phyloP scores from a whole-genome alignment of 2,888 invertebrate species.

The Homarus gammarus region DNA sequence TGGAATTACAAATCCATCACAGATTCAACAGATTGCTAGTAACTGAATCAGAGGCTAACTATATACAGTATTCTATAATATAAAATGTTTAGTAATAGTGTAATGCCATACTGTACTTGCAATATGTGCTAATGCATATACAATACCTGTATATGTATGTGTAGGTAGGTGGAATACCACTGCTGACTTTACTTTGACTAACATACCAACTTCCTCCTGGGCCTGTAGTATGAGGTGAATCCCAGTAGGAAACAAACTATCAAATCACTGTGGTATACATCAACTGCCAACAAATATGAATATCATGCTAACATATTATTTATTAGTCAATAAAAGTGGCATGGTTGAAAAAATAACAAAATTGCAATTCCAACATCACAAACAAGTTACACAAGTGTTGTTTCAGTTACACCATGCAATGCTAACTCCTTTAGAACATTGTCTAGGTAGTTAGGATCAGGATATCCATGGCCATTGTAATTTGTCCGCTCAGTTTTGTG shows the following conservation, averaged over 20 bases:
- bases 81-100: too few species aligned
- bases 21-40: neutral
- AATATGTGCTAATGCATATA: too few species aligned
- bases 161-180: too few species aligned
- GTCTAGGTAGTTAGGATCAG: slow-evolving; percentile 88
- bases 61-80: too few species aligned
- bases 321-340: too few species aligned
- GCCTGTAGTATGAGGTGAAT: too few species aligned
- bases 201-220: too few species aligned
- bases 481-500: slow-evolving; percentile 87
- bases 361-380: neutral
- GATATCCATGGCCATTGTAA: slow-evolving; percentile 83
- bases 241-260: neutral
- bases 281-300: too few species aligned
- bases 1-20: neutral
- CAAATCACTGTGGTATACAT: neutral
- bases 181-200: too few species aligned
- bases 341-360: neutral
- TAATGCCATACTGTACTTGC: too few species aligned
- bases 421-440: slow-evolving; percentile 81
- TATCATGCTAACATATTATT: neutral
- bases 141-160: too few species aligned
- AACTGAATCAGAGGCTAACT: too few species aligned
- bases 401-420: slow-evolving; percentile 64
- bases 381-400: slow-evolving; percentile 27